Conservation (phyloP, 2,797 vertebrate genomes). For the Malacoctenus gilli region DNA sequence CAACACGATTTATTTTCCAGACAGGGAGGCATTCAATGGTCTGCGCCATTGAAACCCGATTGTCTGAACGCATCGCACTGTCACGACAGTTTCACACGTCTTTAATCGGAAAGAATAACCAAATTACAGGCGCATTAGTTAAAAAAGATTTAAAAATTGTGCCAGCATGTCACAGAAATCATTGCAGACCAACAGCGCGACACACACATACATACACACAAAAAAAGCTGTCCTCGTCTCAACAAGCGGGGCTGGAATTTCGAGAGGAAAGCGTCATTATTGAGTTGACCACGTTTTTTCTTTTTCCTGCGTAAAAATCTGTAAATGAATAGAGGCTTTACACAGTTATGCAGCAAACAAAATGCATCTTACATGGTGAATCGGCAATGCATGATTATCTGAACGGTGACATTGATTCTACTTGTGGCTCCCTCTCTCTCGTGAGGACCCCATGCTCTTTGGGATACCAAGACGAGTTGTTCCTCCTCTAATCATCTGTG, state of each 20-base stretch:
- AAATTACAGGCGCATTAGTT: constrained; percentile 54
- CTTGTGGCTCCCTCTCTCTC: constrained; percentile 74
- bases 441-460: constrained; percentile 82
- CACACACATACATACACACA: constrained; percentile 12
- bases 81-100: constrained; percentile 19
- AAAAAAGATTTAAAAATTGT: constrained; percentile 44
- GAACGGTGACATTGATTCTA: constrained; percentile 81
- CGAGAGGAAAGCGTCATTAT: constrained; percentile 56
- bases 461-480: constrained; percentile 78
- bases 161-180: constrained; percentile 44
- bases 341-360: constrained; percentile 76
- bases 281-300: constrained; percentile 59
- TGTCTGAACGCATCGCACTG: constrained; percentile 12
- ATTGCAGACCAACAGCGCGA: constrained; percentile 18
- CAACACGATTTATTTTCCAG: constrained; percentile 25
- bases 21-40: constrained; percentile 18
- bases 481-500: constrained; percentile 80
- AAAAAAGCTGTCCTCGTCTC: constrained; percentile 40
- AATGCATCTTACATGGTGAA: constrained; percentile 85
- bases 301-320: constrained; percentile 55
- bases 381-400: constrained; percentile 77
- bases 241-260: constrained; percentile 49
- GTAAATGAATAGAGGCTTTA: constrained; percentile 80
- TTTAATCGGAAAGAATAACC: constrained; percentile 53
- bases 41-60: constrained; percentile 29